phyloP scores from a whole-genome alignment of 2,888 invertebrate species.

The Cactoblastis cactorum region DNA sequence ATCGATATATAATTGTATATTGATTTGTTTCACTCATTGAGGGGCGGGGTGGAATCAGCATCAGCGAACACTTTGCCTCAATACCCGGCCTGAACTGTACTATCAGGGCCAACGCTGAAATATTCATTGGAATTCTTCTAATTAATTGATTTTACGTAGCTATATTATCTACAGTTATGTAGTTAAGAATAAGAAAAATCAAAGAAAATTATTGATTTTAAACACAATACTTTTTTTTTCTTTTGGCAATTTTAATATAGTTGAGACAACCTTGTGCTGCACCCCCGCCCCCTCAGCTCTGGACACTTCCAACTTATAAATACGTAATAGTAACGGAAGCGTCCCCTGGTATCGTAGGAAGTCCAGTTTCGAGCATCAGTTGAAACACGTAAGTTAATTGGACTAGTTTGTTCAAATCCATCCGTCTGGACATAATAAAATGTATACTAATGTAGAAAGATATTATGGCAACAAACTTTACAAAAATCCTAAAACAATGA shows the following conservation, averaged over 20 bases:
- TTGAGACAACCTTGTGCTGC: neutral
- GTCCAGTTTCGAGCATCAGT: constrained; percentile 46
- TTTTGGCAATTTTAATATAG: too few species aligned
- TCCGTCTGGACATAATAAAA: constrained; percentile 69
- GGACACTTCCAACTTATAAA: constrained; percentile 46
- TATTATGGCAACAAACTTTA: constrained; percentile 80
- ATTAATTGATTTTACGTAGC: too few species aligned
- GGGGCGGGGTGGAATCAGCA: neutral
- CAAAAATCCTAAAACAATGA: constrained; percentile 79
- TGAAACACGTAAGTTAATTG: constrained; percentile 56
- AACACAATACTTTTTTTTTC: too few species aligned
- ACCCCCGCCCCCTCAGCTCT: constrained; percentile 20
- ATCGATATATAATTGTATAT: constrained; percentile 46
- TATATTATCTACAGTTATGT: too few species aligned
- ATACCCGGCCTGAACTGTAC: neutral
- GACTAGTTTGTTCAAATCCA: constrained; percentile 79
- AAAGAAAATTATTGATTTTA: too few species aligned
- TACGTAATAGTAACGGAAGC: constrained; percentile 54
- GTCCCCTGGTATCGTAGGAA: constrained; percentile 40
- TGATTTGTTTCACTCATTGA: constrained; percentile 24
- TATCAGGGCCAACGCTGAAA: too few species aligned
- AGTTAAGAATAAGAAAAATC: too few species aligned
- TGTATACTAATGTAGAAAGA: constrained; percentile 78
- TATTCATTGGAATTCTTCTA: too few species aligned
- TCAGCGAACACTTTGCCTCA: neutral